Percentiles rank a stretch among this genome's conserved stretches.
Evolutionary conservation across 2,888 invertebrate genomes (phyloP).

Genomic region (Drosophila meridiana): DNA sequence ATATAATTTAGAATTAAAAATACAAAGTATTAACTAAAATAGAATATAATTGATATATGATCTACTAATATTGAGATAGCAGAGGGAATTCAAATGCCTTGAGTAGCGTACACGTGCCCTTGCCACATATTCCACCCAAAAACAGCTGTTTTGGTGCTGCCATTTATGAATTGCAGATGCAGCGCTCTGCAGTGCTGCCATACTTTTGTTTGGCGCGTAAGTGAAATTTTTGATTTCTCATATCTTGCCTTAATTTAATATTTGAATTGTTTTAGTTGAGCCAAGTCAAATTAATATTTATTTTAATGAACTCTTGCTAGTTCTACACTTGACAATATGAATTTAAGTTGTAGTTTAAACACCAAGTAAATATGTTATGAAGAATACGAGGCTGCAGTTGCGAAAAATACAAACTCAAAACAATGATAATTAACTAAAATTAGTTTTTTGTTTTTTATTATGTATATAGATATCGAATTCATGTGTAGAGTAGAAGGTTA

Average conservation of each 20-base stretch:
- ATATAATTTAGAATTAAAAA: not conserved
- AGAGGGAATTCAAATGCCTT: slow-evolving; percentile 2
- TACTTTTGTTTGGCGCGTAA: not conserved
- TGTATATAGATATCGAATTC: slow-evolving; percentile 45
- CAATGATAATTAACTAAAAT: not conserved
- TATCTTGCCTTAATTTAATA: not conserved
- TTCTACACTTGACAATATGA: not conserved
- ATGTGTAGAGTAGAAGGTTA: slow-evolving; percentile 30
- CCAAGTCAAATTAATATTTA: not conserved
- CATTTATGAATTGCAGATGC: not conserved
- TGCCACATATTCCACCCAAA: slow-evolving; percentile 23
- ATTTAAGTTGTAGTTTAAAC: too few relatives aligned
- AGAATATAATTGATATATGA: not conserved
- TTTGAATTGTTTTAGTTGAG: not conserved
- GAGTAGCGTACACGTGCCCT: slow-evolving; percentile 21
- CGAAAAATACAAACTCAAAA: not conserved
- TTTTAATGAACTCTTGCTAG: not conserved
- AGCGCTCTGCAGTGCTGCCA: slow-evolving; percentile 1
- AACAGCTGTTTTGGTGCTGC: slow-evolving; percentile 41
- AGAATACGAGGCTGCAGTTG: too few relatives aligned
- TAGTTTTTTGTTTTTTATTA: slow-evolving; percentile 28
- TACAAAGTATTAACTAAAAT: not conserved
- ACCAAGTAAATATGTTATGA: too few relatives aligned
- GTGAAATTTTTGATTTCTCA: slow-evolving; percentile 9
- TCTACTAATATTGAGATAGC: not conserved